Evolutionary conservation across 2,888 invertebrate species (phyloP), one percentile per base, ranked within the genome.

Genomic region (Dasypolia templi): DNA sequence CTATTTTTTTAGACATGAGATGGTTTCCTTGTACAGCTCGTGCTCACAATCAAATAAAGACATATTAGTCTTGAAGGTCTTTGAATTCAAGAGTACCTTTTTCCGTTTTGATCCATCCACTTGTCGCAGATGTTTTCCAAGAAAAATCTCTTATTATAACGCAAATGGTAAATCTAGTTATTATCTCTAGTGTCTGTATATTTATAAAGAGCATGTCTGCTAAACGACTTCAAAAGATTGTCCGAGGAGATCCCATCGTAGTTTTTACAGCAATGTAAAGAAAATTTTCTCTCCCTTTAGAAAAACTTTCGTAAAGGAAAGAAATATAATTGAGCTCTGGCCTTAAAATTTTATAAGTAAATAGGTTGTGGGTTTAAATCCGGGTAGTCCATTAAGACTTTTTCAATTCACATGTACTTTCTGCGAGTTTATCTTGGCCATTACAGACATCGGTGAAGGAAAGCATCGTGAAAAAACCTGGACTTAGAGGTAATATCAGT

Each of bases 141-240:
- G 79, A 72, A 64, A 53, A 42, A 44, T 26, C n/a, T 58, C 22
- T 39, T 56, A 78, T 70, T 71, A 73, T 39, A 65, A 67, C 67
- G 67, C 17, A 69, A 77, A 73, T 70, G 7, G 39, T 65, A 59
- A 59, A 22, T 51, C 63, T 17, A 51, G 59, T 76, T 61, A 72
- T 58, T 55, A 82, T 58, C 42, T 73, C 51, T 49, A 51, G 67
- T n/a, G 39, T 64, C 69, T 73, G 67, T 67, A 59, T 69, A 62
- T 82, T 72, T 77, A 72, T 70, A 66, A 73, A 71, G 12, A 32
- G 67, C 59, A 70, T 73, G 51, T 46, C 51, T 67, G 42, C 59
- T 70, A 67, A 77, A 78, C 56, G 79, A 78, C 53, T 70, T 53
- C 65, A 82, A 81, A 82, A 82, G 56, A 74, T 78, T 49, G n/a